These are phyloP conservation scores for Drosophila mayaguana DNA, from an alignment of 2,888 invertebrate genomes.

Conservation along the genomic window DNA sequence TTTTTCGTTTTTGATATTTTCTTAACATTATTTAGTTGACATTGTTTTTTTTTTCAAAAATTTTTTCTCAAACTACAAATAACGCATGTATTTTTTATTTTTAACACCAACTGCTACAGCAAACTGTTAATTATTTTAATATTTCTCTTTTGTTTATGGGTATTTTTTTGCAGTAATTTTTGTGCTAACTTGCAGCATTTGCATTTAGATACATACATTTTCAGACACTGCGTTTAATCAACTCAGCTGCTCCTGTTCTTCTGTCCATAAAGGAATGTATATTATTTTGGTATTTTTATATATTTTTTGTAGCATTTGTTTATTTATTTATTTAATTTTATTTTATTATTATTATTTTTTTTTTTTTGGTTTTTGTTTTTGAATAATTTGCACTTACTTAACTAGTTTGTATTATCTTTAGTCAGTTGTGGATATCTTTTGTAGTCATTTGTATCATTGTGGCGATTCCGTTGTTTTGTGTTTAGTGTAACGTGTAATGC, in stretches of 20 bases:
- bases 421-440: slow-evolving; percentile 24
- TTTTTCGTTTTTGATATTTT: slow-evolving; percentile 34
- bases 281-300: slow-evolving; percentile 14
- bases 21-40: slow-evolving; percentile 61
- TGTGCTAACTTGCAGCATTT: slow-evolving; percentile 60
- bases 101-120: slow-evolving; percentile 69
- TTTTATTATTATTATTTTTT: slow-evolving; percentile 13
- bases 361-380: slow-evolving; percentile 30
- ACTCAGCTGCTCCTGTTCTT: slow-evolving; percentile 1
- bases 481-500: slow-evolving; percentile 66
- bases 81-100: slow-evolving; percentile 57
- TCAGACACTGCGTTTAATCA: slow-evolving; percentile 17
- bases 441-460: slow-evolving; percentile 72
- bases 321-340: too few relatives aligned
- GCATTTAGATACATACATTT: slow-evolving; percentile 29
- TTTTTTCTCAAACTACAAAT: slow-evolving; percentile 59
- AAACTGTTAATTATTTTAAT: slow-evolving; percentile 54
- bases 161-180: slow-evolving; percentile 45
- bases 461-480: slow-evolving; percentile 47
- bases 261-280: slow-evolving; percentile 9
- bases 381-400: slow-evolving; percentile 56
- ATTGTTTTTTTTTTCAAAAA: slow-evolving; percentile 37
- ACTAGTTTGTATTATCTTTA: slow-evolving; percentile 38
- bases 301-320: too few relatives aligned
- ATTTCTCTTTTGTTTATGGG: slow-evolving; percentile 16